Percentiles rank a stretch among this genome's conserved stretches.
These are phyloP conservation scores for Pterocles burchelli DNA, from an alignment of 2,113 vertebrate species.

Conservation along the genomic window DNA sequence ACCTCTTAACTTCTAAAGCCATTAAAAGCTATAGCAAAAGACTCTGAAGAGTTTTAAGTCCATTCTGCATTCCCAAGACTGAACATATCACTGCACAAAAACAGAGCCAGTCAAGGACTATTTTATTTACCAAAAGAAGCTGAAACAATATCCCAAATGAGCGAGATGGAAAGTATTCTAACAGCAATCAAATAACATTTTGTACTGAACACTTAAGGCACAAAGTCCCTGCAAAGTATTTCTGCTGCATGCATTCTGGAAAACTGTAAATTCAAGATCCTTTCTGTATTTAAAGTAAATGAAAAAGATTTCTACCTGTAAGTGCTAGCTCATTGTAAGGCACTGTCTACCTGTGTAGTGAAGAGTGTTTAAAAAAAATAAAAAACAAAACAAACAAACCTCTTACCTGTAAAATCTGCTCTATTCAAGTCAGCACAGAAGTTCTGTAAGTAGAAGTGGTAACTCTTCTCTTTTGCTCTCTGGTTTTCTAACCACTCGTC, in stretches of 20 bases:
- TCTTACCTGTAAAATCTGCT: conserved; percentile 76
- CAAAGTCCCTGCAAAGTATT: background rate
- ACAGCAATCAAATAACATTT: background rate
- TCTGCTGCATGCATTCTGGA: background rate
- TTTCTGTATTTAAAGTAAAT: background rate
- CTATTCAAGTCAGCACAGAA: conserved; percentile 66
- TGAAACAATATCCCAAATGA: background rate
- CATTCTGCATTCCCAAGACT: background rate
- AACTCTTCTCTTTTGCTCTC: conserved; percentile 48
- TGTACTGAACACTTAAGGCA: background rate
- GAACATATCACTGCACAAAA: background rate
- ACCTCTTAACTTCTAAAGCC: background rate
- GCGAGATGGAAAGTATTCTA: background rate
- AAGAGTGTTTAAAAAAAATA: background rate
- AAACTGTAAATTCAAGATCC: background rate
- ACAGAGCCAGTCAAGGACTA: background rate
- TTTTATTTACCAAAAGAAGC: background rate
- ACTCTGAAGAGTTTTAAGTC: background rate
- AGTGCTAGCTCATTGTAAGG: background rate
- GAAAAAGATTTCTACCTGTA: background rate
- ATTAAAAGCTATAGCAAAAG: background rate
- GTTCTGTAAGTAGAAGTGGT: conserved; percentile 66
- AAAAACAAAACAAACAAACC: too few relatives aligned
- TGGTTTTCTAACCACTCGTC: conserved; percentile 76
- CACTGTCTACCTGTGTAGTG: background rate